Evolutionary conservation across 2,888 invertebrate genomes (phyloP).

Genomic region (Toxonevra muliebris): DNA sequence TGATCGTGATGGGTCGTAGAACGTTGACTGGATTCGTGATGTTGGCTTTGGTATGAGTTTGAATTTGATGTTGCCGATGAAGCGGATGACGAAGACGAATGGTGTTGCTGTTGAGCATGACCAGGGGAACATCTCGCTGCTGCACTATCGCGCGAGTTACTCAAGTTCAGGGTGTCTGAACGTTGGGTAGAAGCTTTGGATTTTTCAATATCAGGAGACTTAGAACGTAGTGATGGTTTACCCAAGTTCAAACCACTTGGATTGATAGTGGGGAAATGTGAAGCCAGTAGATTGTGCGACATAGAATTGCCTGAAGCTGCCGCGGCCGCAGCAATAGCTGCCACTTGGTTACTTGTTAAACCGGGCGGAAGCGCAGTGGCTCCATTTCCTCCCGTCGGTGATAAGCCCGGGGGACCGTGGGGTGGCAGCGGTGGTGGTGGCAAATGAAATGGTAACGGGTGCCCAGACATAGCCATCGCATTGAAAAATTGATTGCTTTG

Average conservation of each 20-base stretch:
- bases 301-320: slow-evolving; percentile 72
- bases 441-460: slow-evolving; percentile 72
- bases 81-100: slow-evolving; percentile 35
- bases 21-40: slow-evolving; percentile 39
- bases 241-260: slow-evolving; percentile 42
- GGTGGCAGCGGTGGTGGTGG: slow-evolving; percentile 73
- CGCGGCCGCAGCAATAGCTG: slow-evolving; percentile 68
- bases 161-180: slow-evolving; percentile 70
- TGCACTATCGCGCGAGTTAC: slow-evolving; percentile 65
- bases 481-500: slow-evolving; percentile 71
- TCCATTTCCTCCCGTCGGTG: slow-evolving; percentile 34
- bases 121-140: slow-evolving; percentile 66
- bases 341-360: slow-evolving; percentile 71
- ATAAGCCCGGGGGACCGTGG: slow-evolving; percentile 58
- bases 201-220: slow-evolving; percentile 50
- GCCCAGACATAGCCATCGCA: slow-evolving; percentile 69
- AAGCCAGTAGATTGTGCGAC: slow-evolving; percentile 71
- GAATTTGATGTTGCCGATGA: slow-evolving; percentile 29
- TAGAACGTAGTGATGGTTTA: slow-evolving; percentile 43
- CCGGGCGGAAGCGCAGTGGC: slow-evolving; percentile 48
- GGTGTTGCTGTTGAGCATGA: slow-evolving; percentile 38
- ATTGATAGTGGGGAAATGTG: slow-evolving; percentile 60
- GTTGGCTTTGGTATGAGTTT: slow-evolving; percentile 50
- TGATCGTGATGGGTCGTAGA: slow-evolving; percentile 44
- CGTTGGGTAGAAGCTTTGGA: slow-evolving; percentile 30